These are phyloP conservation scores for Paragorgia papillata DNA, from an alignment of 92 coral and sea anemone species.

Conservation along the genomic window DNA sequence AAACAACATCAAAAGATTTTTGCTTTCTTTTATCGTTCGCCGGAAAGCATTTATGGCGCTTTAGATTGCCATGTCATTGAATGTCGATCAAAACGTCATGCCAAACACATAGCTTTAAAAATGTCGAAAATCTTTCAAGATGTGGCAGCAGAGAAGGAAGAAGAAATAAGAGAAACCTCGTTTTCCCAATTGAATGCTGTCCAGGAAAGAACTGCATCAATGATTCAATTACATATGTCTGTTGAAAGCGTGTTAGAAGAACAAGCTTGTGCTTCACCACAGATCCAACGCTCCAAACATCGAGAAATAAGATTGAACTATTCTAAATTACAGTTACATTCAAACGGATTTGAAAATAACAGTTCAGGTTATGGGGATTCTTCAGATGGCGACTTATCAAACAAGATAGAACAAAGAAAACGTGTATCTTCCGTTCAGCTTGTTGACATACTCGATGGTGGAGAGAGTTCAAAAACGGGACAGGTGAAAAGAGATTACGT, in stretches of 20 bases:
- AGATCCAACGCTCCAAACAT: neutral
- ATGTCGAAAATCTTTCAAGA: constrained; percentile 24
- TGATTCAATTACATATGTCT: constrained; percentile 27
- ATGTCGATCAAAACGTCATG: constrained; percentile 44
- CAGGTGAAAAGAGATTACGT: constrained; percentile 32
- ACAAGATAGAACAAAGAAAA: constrained; percentile 15
- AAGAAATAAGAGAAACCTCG: neutral
- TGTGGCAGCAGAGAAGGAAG: constrained; percentile 14
- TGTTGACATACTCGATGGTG: neutral
- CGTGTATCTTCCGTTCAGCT: constrained; percentile 2
- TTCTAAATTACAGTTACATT: constrained; percentile 36
- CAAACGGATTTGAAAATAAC: constrained; percentile 8
- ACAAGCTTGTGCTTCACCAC: constrained; percentile 9
- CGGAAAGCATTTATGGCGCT: constrained; percentile 29
- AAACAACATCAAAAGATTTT: constrained; percentile 63
- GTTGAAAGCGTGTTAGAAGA: constrained; percentile 19
- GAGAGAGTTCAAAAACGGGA: constrained; percentile 19
- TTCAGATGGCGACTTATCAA: constrained; percentile 34
- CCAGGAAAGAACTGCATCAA: constrained; percentile 25
- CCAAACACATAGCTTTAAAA: constrained; percentile 42
- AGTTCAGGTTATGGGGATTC: constrained; percentile 48
- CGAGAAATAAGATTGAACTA: constrained; percentile 4
- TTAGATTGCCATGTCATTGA: constrained; percentile 51
- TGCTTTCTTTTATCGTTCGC: constrained; percentile 53
- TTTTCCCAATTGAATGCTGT: neutral